These are phyloP conservation scores for Acanthosepion esculentum DNA, from an alignment of 2,888 invertebrate species.

Conservation along the genomic window DNA sequence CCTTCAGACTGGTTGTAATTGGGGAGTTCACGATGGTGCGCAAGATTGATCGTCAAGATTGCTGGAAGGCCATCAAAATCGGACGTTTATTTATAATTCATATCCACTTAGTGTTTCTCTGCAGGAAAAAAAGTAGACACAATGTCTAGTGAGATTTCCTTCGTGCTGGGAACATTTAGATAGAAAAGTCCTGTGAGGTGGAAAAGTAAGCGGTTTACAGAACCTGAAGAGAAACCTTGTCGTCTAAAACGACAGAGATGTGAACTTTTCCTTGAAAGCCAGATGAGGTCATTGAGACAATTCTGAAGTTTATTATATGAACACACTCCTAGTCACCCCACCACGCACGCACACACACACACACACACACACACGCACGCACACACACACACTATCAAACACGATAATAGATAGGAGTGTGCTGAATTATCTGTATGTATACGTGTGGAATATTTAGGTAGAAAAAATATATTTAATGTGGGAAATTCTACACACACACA, in stretches of 20 bases:
- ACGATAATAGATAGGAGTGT: too few species aligned
- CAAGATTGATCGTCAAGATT: background rate
- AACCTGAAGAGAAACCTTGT: background rate
- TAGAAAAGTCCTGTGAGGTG: background rate
- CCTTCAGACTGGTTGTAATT: background rate
- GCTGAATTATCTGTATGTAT: background rate
- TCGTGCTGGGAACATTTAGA: background rate
- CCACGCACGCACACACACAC: too few species aligned
- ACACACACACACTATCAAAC: too few species aligned
- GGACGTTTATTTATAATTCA: conserved; percentile 33
- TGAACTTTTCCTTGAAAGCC: background rate
- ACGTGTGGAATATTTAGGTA: too few species aligned
- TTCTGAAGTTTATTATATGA: background rate
- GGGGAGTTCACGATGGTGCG: background rate
- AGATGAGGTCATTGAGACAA: background rate
- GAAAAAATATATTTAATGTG: too few species aligned
- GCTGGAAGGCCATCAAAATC: background rate
- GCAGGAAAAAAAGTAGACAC: background rate
- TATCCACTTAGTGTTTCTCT: background rate
- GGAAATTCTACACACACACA: too few species aligned
- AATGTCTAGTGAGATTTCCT: background rate
- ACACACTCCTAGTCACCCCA: background rate
- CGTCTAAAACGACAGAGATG: too few species aligned
- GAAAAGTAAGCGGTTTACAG: background rate
- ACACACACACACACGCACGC: too few species aligned